Evolutionary conservation across 2,888 invertebrate species (phyloP), one percentile per base, ranked within the genome.

Genomic region (Protonemura montana): DNA sequence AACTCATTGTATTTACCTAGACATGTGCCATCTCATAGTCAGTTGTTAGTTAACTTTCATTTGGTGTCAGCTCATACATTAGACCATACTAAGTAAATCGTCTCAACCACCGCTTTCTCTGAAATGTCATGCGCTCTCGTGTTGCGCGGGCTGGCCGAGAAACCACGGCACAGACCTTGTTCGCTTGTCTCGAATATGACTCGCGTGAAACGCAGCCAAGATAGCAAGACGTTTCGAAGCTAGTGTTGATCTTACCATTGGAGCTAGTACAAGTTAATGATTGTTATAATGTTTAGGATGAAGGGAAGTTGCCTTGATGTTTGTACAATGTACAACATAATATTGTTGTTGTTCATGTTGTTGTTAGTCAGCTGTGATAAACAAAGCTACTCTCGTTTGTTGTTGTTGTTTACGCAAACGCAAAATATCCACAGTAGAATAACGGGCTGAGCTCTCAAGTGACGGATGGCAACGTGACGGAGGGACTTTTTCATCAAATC

Each of bases 361-460:
- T 84, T 84, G 76, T 84, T 84, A 84, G 84, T 84, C 84, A 84
- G 84, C 84, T 84, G 84, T 84, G 84, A 84, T 84, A 84, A 59
- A 59, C 84, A 84, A 81, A 59, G 76, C 76, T 59, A 59, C 59
- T 84, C 59, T 84, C 27, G 84, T 76, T 84, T 59, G 84, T 84
- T 84, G 28, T 82, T 82, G 35, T 76, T 84, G 84, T 84, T 84
- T 84, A 81, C 59, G 59, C 81, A 81, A 27, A 81, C 28, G 28
- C 78, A 21, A 78, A 78, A 81, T 81, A 30, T 81, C 81, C 81
- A 81, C 81, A 81, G 81, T 81, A 81, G 81, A 81, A 81, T 81
- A 30, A 26, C 26, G 78, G 26, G 78, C 59, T 59, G 59, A 21
- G 59, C 59, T 59, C 59, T 59, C 59, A 59, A 59, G 59, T 59